Conservation (phyloP, 2,113 vertebrate genomes). For the Tricholaema leucomelas region DNA sequence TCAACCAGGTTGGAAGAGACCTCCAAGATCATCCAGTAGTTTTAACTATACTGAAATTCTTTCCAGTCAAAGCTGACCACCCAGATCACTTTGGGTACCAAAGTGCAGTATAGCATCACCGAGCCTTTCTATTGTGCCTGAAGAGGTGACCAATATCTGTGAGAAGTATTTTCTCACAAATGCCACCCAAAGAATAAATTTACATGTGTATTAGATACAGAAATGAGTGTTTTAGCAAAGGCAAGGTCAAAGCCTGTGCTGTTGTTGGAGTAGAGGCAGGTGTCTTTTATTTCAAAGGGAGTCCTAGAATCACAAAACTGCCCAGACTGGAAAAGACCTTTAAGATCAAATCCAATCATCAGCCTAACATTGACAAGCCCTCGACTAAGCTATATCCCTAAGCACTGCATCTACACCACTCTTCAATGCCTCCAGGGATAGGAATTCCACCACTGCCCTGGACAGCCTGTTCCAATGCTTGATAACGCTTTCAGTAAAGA, state of each 20-base stretch:
- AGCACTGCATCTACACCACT: too few species aligned
- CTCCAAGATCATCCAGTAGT: too few species aligned
- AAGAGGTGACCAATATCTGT: not conserved
- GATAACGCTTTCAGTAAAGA: too few species aligned
- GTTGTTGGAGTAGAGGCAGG: rapidly evolving
- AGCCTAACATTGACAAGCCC: too few species aligned
- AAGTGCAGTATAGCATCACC: not conserved
- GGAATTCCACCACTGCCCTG: too few species aligned
- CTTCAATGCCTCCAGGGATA: too few species aligned
- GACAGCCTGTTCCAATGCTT: too few species aligned
- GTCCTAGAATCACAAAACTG: too few species aligned
- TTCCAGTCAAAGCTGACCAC: not conserved
- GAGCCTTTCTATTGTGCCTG: not conserved
- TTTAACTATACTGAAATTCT: not conserved
- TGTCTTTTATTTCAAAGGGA: not conserved
- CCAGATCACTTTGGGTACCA: not conserved
- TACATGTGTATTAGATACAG: not conserved
- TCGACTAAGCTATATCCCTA: too few species aligned
- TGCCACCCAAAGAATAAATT: not conserved
- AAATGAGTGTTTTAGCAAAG: not conserved
- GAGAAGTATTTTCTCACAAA: not conserved
- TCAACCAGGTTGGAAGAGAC: too few species aligned
- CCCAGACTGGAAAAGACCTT: too few species aligned
- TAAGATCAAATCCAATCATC: too few species aligned
- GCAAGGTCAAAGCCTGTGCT: not conserved